Percentiles rank a stretch among this genome's conserved stretches.
These are phyloP conservation scores for Lithobates sylvaticus DNA, from an alignment of 2,797 vertebrate species.

Conservation along the genomic window DNA sequence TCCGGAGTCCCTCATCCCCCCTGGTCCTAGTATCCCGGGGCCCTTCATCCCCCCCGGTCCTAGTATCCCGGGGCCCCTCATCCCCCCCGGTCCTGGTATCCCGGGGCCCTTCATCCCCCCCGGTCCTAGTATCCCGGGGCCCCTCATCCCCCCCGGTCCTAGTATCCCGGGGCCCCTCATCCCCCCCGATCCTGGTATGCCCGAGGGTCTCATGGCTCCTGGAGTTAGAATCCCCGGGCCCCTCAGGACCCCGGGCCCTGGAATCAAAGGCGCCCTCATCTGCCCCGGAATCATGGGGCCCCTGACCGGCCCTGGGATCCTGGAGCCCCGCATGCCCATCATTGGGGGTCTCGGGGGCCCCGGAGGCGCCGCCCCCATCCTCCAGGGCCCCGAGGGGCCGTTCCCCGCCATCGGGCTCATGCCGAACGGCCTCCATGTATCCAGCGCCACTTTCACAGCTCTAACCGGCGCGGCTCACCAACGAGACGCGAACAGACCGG, in stretches of 20 bases:
- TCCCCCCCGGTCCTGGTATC: neutral
- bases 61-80: neutral
- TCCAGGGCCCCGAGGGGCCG: constrained; percentile 41
- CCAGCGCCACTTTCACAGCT: constrained; percentile 55
- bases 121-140: neutral
- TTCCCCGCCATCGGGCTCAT: constrained; percentile 42
- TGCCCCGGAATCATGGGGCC: constrained; percentile 4
- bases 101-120: neutral
- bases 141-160: neutral
- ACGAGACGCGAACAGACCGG: neutral
- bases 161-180: too few relatives aligned
- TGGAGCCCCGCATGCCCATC: neutral
- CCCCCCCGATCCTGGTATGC: too few relatives aligned
- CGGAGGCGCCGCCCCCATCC: constrained; percentile 14
- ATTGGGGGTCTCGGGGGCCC: neutral
- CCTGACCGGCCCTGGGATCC: neutral
- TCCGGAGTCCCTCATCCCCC: neutral
- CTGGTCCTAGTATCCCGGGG: neutral
- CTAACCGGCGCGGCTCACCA: neutral
- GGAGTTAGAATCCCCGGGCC: neutral
- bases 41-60: neutral
- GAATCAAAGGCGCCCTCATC: neutral
- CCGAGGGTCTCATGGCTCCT: neutral
- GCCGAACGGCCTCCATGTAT: constrained; percentile 48
- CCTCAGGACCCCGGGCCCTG: neutral